A percentile compares a stretch with the other conserved stretches of the same genome.
These are phyloP conservation scores for Eubasilissa splendida DNA, from an alignment of 2,888 invertebrate species.

Conservation along the genomic window DNA sequence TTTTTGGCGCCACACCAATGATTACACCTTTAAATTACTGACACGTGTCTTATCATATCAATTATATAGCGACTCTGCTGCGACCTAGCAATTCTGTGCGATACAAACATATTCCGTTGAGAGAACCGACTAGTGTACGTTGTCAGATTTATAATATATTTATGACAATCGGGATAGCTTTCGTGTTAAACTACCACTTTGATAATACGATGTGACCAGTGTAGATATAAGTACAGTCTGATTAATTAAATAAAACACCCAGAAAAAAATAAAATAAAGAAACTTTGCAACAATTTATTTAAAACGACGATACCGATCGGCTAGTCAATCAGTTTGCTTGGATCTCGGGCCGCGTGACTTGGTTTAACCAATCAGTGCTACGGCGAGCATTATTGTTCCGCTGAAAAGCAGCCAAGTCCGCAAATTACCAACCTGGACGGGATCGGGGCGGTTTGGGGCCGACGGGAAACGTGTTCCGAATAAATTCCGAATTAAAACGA, in stretches of 20 bases:
- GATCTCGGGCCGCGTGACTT: not conserved
- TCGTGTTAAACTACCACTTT: no score
- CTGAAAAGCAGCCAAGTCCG: conserved; percentile 8
- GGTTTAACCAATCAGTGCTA: not conserved
- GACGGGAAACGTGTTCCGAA: conserved; percentile 1
- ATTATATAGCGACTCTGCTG: no score
- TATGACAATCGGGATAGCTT: no score
- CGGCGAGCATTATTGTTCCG: not conserved
- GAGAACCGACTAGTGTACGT: no score
- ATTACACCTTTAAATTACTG: no score
- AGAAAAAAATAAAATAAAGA: not conserved
- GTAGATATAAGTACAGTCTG: not conserved
- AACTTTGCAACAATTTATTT: not conserved
- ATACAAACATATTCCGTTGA: not conserved
- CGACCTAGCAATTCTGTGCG: no score
- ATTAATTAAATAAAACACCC: not conserved
- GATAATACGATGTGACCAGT: not conserved
- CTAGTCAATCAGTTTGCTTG: not conserved
- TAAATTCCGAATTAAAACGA: not conserved
- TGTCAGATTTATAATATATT: no score
- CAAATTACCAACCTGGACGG: conserved; percentile 4
- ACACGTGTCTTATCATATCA: no score
- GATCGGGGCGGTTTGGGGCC: not conserved
- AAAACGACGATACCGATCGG: not conserved
- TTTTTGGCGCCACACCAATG: no score